Evolutionary conservation across 2,797 vertebrate genomes (phyloP).

Genomic region (Danio aesculapii): DNA sequence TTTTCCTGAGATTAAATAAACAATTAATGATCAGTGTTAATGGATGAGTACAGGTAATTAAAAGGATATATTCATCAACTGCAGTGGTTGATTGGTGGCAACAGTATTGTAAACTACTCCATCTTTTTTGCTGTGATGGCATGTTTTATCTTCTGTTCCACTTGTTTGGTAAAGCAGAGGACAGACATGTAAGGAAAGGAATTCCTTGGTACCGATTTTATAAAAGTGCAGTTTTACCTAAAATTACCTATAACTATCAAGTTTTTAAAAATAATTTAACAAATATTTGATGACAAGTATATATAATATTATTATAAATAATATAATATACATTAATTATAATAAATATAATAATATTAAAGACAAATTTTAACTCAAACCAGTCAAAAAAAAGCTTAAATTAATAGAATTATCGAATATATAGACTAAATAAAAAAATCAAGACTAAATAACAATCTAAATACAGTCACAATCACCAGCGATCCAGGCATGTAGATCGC

Average conservation of each 20-base stretch:
- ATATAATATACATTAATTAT: too few relatives aligned
- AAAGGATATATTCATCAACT: slow-evolving; percentile 17
- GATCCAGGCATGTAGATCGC: too few relatives aligned
- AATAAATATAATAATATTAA: too few relatives aligned
- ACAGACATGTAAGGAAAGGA: neutral
- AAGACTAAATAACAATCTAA: too few relatives aligned
- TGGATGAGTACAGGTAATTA: neutral
- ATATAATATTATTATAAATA: neutral
- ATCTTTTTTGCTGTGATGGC: neutral
- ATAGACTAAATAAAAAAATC: too few relatives aligned
- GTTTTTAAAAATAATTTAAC: too few relatives aligned
- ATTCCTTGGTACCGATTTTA: neutral
- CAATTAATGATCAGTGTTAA: slow-evolving; percentile 6
- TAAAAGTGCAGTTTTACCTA: neutral
- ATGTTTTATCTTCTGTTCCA: neutral
- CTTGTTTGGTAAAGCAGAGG: neutral
- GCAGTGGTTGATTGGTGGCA: neutral
- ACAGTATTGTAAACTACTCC: neutral
- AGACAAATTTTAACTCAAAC: too few relatives aligned
- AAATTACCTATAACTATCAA: neutral
- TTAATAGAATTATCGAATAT: too few relatives aligned
- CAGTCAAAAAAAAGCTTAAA: too few relatives aligned
- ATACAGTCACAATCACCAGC: too few relatives aligned
- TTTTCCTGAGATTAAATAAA: slow-evolving; percentile 84
- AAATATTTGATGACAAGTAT: neutral